Evolutionary conservation across 2,888 invertebrate genomes (phyloP), one percentile per base, ranked within the genome.

Genomic region (Linnaemya vulpina): DNA sequence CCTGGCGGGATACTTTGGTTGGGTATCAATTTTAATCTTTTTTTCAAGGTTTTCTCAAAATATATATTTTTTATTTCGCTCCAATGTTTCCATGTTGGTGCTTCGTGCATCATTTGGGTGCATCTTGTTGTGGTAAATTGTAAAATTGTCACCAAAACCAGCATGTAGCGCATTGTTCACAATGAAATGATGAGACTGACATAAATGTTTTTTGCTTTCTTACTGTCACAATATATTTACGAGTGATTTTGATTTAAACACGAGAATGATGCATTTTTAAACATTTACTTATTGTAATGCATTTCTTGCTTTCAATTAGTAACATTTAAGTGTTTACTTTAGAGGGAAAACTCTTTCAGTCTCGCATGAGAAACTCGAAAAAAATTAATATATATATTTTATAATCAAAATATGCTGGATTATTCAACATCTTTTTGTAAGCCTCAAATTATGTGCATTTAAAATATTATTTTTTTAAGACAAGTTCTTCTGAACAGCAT

Each of bases 71-170:
- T 40, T 40, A 11, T 40, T 40, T 13, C 40, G 20, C 4, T 51
- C 4, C 4, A 51, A 51, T 1, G 49, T 17, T 9, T 20, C 25
- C 35, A 13, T 62, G 74, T 53, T n/a, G 15, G 22, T 68, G 49
- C 11, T 60, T 63, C 17, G 22, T 62, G 35, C n/a, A 63, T 38
- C 8, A 65, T 63, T 25, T 63, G 63, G 60, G 38, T 62, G 43
- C n/a, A 65, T 81, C 58, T 75, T 75, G 68, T 77, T 78, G 81
- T 81, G 85, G 78, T 75, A 82, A 74, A 85, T 85, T 85, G 75
- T 82, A 75, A 85, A 85, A 85, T 73, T 85, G 85, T 85, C 85
- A 85, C 85, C 78, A 79, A 82, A 79, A 58, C 20, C 85, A 85
- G 85, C 85, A 17, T 82, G 84, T 20, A 53, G 17, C 55, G 40